phyloP scores from a whole-genome alignment of 1,140 invertebrate species.

The Zaprionus tsacasi region DNA sequence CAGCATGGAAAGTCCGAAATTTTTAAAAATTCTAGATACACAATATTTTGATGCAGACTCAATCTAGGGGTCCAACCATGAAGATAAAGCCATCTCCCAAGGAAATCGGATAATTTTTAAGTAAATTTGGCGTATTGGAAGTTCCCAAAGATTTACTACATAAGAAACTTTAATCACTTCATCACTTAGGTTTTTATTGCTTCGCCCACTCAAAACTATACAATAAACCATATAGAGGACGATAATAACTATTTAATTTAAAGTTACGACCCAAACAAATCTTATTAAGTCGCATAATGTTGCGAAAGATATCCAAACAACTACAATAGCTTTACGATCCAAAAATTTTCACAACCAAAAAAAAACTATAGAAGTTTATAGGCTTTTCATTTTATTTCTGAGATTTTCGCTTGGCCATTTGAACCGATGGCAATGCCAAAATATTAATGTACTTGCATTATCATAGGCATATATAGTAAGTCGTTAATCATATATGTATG shows the following conservation, averaged over 20 bases:
- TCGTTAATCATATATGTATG: conserved; percentile 22
- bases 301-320: not conserved
- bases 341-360: conserved; percentile 7
- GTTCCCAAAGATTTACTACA: too few species aligned
- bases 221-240: not conserved
- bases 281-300: not conserved
- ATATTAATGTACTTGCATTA: conserved; percentile 34
- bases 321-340: not conserved
- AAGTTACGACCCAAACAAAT: not conserved
- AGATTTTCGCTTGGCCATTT: conserved; percentile 32
- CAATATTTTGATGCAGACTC: too few species aligned
- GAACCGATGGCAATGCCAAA: conserved; percentile 32
- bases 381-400: conserved; percentile 30
- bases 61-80: too few species aligned
- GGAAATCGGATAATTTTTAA: too few species aligned
- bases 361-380: conserved; percentile 9
- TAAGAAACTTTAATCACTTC: not conserved
- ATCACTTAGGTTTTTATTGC: not conserved
- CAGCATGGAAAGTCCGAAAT: too few species aligned
- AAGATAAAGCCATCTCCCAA: too few species aligned
- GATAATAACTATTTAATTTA: not conserved
- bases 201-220: not conserved
- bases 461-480: conserved; percentile 8
- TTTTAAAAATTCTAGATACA: too few species aligned
- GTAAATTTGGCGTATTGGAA: too few species aligned